Evolutionary conservation across 1,140 invertebrate genomes (phyloP).

Genomic region (Drosophila parabipectinata): DNA sequence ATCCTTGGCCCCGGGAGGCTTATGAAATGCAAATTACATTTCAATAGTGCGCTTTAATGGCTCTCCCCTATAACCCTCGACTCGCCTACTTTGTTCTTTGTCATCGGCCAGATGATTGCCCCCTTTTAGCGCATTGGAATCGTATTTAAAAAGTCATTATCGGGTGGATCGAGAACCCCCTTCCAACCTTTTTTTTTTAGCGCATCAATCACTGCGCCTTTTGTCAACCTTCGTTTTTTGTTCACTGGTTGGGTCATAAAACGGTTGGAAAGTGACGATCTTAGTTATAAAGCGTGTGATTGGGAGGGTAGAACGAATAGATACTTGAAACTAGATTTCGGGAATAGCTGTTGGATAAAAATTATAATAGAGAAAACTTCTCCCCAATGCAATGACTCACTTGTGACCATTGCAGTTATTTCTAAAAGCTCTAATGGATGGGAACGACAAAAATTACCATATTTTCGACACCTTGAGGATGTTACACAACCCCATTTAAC

Average conservation of each 20-base stretch:
- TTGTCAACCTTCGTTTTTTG: conserved; percentile 42
- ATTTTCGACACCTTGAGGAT: conserved; percentile 14
- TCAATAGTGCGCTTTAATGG: conserved; percentile 63
- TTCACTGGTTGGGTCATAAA: conserved; percentile 28
- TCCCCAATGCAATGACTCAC: neutral
- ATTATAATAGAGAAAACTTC: neutral
- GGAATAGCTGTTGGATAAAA: conserved; percentile 4
- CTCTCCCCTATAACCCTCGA: conserved; percentile 31
- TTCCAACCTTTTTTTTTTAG: conserved; percentile 7
- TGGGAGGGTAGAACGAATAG: conserved; percentile 15
- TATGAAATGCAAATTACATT: conserved; percentile 80
- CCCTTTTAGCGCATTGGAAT: conserved; percentile 75
- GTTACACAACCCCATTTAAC: conserved; percentile 27
- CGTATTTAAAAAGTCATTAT: conserved; percentile 81
- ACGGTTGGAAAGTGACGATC: conserved; percentile 23
- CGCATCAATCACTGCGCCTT: conserved; percentile 52
- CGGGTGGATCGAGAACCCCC: conserved; percentile 24
- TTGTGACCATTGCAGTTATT: neutral
- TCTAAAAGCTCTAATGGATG: neutral
- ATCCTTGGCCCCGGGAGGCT: conserved; percentile 53
- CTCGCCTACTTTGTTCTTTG: conserved; percentile 49
- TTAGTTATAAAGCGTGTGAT: conserved; percentile 27
- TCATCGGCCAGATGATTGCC: conserved; percentile 55
- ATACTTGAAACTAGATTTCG: neutral
- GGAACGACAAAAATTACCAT: conserved; percentile 23